A percentile compares a stretch with the other conserved stretches of the same genome.
Evolutionary conservation across 2,113 vertebrate genomes (phyloP).

Genomic region (Mormyrus lacerda): DNA sequence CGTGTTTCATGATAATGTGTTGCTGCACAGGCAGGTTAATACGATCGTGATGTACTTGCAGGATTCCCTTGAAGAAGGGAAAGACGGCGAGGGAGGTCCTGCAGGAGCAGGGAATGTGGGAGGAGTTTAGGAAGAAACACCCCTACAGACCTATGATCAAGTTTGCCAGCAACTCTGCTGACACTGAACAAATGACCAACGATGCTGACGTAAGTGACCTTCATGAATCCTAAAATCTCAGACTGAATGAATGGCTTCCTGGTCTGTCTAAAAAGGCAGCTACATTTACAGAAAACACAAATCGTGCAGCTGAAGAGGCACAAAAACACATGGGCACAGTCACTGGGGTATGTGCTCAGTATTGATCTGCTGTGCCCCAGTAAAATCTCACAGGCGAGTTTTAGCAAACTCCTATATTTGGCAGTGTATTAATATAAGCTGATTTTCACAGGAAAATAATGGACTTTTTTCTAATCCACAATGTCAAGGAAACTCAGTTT

Average conservation of each 20-base stretch:
- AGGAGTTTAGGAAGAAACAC: constrained; percentile 34
- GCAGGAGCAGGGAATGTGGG: constrained; percentile 48
- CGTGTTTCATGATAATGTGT: not conserved
- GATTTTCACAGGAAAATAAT: not conserved
- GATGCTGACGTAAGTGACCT: not conserved
- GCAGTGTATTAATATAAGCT: not conserved
- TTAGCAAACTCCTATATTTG: not conserved
- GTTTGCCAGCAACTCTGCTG: constrained; percentile 10
- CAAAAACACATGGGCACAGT: not conserved
- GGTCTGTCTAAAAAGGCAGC: not conserved
- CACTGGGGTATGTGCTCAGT: not conserved
- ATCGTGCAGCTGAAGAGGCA: not conserved
- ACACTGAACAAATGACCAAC: not conserved
- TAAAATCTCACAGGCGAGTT: not conserved
- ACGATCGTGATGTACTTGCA: constrained; percentile 19
- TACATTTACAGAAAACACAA: not conserved
- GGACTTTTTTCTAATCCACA: too few species aligned
- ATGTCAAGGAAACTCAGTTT: too few species aligned
- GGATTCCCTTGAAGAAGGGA: constrained; percentile 56
- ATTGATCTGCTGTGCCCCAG: not conserved
- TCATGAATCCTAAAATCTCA: not conserved
- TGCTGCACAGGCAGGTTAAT: not conserved
- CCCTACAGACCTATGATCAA: constrained; percentile 25
- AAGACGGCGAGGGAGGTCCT: constrained; percentile 46
- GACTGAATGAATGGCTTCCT: not conserved